These are phyloP conservation scores for Siphamia tubifer DNA, from an alignment of 2,113 vertebrate species.

Conservation along the genomic window DNA sequence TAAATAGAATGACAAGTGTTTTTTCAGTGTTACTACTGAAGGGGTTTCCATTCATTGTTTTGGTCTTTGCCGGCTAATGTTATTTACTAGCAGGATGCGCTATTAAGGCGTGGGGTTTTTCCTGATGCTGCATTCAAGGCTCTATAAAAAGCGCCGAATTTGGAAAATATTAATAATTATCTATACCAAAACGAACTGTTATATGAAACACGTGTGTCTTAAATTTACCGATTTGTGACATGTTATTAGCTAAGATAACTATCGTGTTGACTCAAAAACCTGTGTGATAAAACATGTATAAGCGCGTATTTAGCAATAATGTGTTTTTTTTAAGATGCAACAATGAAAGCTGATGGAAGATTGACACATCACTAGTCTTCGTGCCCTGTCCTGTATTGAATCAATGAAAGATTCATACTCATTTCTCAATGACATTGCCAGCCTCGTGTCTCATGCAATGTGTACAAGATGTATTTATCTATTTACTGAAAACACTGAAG, in stretches of 20 bases:
- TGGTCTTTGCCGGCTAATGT: neutral
- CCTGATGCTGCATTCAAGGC: constrained; percentile 37
- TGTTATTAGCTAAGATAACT: too few relatives aligned
- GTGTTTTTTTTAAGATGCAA: neutral
- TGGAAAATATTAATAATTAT: rapidly evolving
- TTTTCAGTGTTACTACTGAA: neutral
- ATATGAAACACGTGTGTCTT: neutral
- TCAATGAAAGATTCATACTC: too few relatives aligned
- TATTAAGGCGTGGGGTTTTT: neutral
- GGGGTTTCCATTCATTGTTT: constrained; percentile 45
- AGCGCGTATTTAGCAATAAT: neutral
- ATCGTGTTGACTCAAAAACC: too few relatives aligned
- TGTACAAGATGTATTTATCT: neutral
- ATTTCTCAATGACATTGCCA: too few relatives aligned
- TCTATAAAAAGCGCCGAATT: neutral
- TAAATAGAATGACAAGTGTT: rapidly evolving
- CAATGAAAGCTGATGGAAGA: neutral
- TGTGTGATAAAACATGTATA: neutral
- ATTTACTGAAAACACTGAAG: neutral
- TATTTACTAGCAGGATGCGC: neutral
- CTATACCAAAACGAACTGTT: rapidly evolving
- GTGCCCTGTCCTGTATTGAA: too few relatives aligned
- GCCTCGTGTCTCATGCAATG: too few relatives aligned
- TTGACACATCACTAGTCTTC: too few relatives aligned
- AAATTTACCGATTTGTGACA: too few relatives aligned